phyloP scores from a whole-genome alignment of 2,888 invertebrate genomes.

The Oxycera nigricornis region DNA sequence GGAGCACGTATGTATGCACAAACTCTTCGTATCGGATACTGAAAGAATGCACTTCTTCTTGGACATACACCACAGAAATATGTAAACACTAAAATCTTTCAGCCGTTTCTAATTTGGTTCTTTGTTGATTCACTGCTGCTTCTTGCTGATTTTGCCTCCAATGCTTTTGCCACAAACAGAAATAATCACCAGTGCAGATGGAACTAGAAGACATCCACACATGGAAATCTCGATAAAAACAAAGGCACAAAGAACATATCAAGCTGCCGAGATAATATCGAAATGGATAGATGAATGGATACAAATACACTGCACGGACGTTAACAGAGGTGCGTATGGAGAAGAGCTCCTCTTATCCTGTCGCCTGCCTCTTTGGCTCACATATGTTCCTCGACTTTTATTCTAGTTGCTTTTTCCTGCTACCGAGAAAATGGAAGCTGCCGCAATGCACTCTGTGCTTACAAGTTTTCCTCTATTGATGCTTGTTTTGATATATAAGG shows the following conservation, averaged over 20 bases:
- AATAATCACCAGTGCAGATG: neutral
- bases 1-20: neutral
- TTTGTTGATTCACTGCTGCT: conserved; percentile 6
- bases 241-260: neutral
- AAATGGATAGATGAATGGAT: neutral
- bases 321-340: neutral
- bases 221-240: neutral
- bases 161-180: neutral
- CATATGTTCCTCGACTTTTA: neutral
- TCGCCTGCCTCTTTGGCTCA: neutral
- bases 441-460: neutral
- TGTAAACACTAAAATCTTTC: neutral
- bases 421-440: conserved; percentile 14
- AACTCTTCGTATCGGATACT: too few species aligned
- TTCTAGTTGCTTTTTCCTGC: neutral
- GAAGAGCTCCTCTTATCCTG: neutral
- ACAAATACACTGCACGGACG: neutral
- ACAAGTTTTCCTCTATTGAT: neutral
- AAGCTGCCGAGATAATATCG: neutral
- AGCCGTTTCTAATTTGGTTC: neutral
- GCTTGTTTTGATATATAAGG: neutral
- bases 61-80: neutral
- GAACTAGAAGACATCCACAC: neutral
- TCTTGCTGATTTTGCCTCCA: neutral
- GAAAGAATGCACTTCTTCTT: neutral